phyloP scores from a whole-genome alignment of 2,113 vertebrate species.

The Petrocephalus zakoni region DNA sequence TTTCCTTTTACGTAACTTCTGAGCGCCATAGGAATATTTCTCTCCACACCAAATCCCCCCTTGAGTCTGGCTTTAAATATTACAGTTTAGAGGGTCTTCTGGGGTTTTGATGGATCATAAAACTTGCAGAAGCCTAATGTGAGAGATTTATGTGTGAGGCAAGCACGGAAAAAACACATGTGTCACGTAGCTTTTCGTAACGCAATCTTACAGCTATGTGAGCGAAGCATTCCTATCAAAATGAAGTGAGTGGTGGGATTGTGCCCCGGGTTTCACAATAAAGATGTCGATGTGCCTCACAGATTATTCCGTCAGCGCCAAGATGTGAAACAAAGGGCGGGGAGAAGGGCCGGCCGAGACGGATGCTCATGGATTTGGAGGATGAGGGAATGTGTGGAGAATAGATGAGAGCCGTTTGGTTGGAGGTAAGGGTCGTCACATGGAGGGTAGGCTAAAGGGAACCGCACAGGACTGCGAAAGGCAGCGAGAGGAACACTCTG shows the following conservation, averaged over 20 bases:
- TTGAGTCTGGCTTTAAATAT: background rate
- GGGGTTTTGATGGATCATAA: conserved; percentile 3
- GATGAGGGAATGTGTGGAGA: background rate
- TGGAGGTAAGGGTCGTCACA: background rate
- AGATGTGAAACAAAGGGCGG: background rate
- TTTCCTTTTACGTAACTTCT: conserved; percentile 12
- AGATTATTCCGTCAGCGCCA: background rate
- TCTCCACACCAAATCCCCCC: background rate
- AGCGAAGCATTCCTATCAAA: background rate
- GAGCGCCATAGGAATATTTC: background rate
- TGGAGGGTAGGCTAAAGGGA: background rate
- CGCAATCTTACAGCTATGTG: background rate
- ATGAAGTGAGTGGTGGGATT: background rate
- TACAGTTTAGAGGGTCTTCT: background rate
- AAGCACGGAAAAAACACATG: background rate
- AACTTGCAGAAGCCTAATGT: background rate
- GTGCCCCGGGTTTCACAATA: background rate
- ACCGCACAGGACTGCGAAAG: background rate
- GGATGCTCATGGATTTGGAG: background rate
- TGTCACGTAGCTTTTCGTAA: background rate
- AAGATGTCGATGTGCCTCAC: background rate
- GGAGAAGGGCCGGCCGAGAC: background rate
- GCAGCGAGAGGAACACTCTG: background rate
- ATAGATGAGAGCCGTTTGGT: background rate
- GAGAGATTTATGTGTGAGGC: background rate